Evolutionary conservation across 2,113 vertebrate genomes (phyloP), one percentile per base, ranked within the genome.

Genomic region (Nanorana parkeri): DNA sequence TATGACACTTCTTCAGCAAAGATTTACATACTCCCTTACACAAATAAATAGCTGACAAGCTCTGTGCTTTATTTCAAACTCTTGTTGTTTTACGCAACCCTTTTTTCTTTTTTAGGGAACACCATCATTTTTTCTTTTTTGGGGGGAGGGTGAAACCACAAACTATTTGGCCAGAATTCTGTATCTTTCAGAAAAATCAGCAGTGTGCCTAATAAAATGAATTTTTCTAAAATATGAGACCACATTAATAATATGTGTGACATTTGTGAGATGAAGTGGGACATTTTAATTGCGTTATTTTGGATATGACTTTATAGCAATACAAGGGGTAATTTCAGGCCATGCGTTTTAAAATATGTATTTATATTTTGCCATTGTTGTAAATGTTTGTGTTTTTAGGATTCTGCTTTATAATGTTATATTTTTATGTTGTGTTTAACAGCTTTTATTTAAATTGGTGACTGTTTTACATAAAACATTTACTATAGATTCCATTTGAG

Each of bases 71-170:
- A 56, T 67, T 64, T 66, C 51, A 78, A 28, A 3, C 19, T 32
- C n/a, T 66, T 68, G 77, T 78, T 78, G 21, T 78, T 78, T 78
- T 78, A 68, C 68, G 68, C 54, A 52, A 41, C 74, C 65, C 77
- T 78, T 78, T 78, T 51, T 78, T 78, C 77, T 78, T 78, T 78
- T 47, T 56, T 36, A 32, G 55, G 64, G 77, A 78, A 66, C 77
- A 68, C 51, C 67, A 68, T 67, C 13, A 1, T 47, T 47, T 47
- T 47, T 15, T 47, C 1, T 47, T 47, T 58, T 67, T 78, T 52
- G 3, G 13, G 20, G 4, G n/a, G n/a, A n/a, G n/a, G n/a, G n/a
- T n/a, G n/a, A 52, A 78, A 68, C 77, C 77, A 78, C 77, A 78
- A 78, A 68, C 23, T 58, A 68, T 54, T 78, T 68, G 77, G 76